Evolutionary conservation across 2,113 vertebrate genomes (phyloP).

Genomic region (Leptobrachium ailaonicum): DNA sequence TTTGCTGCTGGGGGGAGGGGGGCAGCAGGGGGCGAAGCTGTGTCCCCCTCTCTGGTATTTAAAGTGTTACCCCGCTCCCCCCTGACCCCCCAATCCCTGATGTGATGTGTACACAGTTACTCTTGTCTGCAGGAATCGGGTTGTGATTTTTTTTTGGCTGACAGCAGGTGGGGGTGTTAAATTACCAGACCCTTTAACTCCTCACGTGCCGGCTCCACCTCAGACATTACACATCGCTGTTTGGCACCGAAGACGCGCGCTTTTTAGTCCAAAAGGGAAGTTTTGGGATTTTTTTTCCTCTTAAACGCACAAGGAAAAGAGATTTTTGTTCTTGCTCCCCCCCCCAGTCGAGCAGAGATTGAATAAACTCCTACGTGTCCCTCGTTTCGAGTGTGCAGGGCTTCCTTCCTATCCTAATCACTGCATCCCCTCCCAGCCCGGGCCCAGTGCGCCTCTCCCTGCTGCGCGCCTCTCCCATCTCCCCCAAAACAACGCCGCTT

Average conservation of each 20-base stretch:
- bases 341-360: not conserved
- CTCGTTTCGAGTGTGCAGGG: not conserved
- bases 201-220: not conserved
- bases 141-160: not conserved
- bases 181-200: not conserved
- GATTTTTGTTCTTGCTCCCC: not conserved
- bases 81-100: not conserved
- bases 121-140: not conserved
- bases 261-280: too few species aligned
- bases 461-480: too few species aligned
- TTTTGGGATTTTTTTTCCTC: too few species aligned
- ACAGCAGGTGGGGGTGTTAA: not conserved
- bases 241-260: not conserved
- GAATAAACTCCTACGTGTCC: not conserved
- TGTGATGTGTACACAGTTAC: not conserved
- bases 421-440: not conserved
- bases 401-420: not conserved
- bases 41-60: not conserved
- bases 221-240: not conserved
- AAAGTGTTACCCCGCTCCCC: not conserved
- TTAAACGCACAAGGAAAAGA: not conserved
- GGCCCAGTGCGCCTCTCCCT: not conserved
- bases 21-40: too few species aligned
- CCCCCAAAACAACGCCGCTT: too few species aligned
- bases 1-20: too few species aligned